Conservation (phyloP, 2,888 invertebrate species). For the Acleris cristana region DNA sequence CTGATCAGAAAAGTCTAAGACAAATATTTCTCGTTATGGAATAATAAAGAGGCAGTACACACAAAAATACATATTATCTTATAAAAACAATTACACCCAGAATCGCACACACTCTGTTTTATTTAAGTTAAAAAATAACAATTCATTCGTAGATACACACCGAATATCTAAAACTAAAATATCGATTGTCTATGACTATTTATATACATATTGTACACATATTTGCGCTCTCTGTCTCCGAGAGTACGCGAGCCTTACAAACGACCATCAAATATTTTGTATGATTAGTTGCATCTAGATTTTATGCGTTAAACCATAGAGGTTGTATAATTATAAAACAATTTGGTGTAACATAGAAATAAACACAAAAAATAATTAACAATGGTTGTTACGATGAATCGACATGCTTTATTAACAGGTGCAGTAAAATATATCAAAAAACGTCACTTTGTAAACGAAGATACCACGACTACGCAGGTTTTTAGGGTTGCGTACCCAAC, state of each 20-base stretch:
- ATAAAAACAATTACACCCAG: constrained; percentile 53
- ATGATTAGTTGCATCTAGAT: constrained; percentile 26
- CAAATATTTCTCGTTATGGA: no score
- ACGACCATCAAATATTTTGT: constrained; percentile 19
- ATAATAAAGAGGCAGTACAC: constrained; percentile 5
- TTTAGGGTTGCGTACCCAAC: no score
- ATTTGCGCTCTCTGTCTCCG: constrained; percentile 52
- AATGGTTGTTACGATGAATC: constrained; percentile 29
- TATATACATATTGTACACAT: constrained; percentile 79
- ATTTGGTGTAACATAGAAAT: constrained; percentile 13
- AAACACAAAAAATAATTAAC: constrained; percentile 44
- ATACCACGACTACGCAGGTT: no score
- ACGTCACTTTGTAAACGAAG: constrained; percentile 58
- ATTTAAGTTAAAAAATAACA: constrained; percentile 60
- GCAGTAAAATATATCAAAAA: constrained; percentile 50
- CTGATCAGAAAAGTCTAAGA: no score
- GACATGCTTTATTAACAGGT: constrained; percentile 46
- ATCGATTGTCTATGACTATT: constrained; percentile 65
- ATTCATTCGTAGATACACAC: constrained; percentile 60
- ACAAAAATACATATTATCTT: constrained; percentile 45
- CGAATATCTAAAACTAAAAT: constrained; percentile 61
- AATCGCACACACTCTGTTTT: constrained; percentile 53
- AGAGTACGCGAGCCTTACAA: constrained; percentile 27
- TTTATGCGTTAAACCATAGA: constrained; percentile 1
- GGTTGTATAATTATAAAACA: constrained; percentile 6